Evolutionary conservation across 1,140 invertebrate species (phyloP).

Genomic region (Drosophila auraria): DNA sequence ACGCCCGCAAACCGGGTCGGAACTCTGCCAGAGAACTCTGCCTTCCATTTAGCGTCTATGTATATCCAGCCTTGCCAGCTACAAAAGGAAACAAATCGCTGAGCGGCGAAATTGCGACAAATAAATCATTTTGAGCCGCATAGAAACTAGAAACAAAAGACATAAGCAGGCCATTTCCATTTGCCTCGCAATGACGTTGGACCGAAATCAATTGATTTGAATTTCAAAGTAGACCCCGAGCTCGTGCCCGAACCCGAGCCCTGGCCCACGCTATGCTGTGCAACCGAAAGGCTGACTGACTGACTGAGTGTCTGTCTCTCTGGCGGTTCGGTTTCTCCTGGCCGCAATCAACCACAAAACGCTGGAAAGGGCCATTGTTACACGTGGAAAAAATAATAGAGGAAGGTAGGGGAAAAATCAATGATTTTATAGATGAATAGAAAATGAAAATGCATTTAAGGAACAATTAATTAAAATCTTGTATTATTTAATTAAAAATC

Average conservation of each 20-base stretch:
- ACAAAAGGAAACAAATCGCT: slow-evolving; percentile 71
- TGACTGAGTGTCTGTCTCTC: slow-evolving; percentile 9
- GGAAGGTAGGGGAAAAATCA: not conserved
- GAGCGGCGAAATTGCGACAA: slow-evolving; percentile 80
- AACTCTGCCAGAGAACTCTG: not conserved
- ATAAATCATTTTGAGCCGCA: slow-evolving; percentile 82
- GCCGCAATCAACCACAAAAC: slow-evolving; percentile 60
- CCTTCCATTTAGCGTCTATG: slow-evolving; percentile 27
- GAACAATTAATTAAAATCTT: no score
- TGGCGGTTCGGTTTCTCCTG: slow-evolving; percentile 23
- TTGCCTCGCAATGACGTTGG: slow-evolving; percentile 78
- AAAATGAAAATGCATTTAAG: no score
- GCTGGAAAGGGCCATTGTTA: slow-evolving; percentile 16
- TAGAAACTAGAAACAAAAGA: slow-evolving; percentile 74
- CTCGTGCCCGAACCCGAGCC: no score
- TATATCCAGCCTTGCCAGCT: slow-evolving; percentile 5
- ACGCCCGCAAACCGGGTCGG: slow-evolving; percentile 21
- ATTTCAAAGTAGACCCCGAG: slow-evolving; percentile 66
- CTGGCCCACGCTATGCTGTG: not conserved
- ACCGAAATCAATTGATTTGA: slow-evolving; percentile 82
- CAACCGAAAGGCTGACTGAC: slow-evolving; percentile 12
- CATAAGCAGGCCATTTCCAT: slow-evolving; percentile 83
- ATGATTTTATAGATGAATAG: not conserved
- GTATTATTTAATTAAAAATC: no score
- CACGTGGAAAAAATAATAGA: slow-evolving; percentile 1